Evolutionary conservation across 2,113 vertebrate genomes (phyloP), one percentile per base, ranked within the genome.

Genomic region (Ceratotherium simum): DNA sequence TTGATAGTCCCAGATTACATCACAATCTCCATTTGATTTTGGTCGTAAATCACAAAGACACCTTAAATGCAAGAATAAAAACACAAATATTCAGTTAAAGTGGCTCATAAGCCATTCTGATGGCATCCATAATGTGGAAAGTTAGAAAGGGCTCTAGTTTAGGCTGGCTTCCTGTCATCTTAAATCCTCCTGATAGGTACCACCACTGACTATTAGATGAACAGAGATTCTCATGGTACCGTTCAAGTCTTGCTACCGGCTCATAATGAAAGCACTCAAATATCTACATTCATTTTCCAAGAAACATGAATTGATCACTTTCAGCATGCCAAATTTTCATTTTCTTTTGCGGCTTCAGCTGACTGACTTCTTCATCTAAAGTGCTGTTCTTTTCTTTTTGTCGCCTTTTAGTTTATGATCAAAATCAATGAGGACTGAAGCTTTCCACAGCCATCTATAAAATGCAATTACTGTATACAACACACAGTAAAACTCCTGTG

Each of bases 341-440:
- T 98, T 99, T 98, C 98, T 98, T 98, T 98, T 98, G 96, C 98
- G 98, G 98, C 98, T 98, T 98, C 98, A 98, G 98, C 98, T 98
- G 98, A 98, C 98, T 98, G 98, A 97, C 95, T 98, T 96, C 98
- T 98, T 98, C 98, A 87, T 98, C 98, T 93, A 98, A 98, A 98
- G 91, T 96, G 97, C 98, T 97, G 98, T 97, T 99, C 98, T 98
- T 99, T 98, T 98, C 98, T 99, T 99, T 98, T 98, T 98, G 96
- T 98, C 6, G 16, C 98, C 97, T 98, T 99, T 99, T 98, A 99
- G 98, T 99, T 98, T 98, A 99, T 99, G 98, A 99, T 98, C 98
- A 97, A 99, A 99, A 99, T 99, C 99, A 99, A 99, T 99, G 99
- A 98, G 98, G 98, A 99, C 98, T 99, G 99, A 99, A 99, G 98